Percentiles rank a stretch among this genome's conserved stretches.
Evolutionary conservation across 1,140 invertebrate species (phyloP).

Genomic region (Camponotus floridanus): DNA sequence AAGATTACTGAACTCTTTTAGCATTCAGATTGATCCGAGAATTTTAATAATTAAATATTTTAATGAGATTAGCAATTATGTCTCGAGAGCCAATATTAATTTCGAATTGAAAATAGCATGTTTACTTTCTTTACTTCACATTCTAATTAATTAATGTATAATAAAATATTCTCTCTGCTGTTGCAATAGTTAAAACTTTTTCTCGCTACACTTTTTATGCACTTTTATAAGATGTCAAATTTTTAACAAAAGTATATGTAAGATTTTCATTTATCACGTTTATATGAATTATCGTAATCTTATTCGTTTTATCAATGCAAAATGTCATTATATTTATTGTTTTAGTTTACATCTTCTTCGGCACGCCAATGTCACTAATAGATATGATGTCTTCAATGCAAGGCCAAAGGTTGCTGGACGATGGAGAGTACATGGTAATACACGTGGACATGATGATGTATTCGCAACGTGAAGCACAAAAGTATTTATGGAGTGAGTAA

Average conservation of each 20-base stretch:
- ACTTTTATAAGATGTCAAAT: too few species aligned
- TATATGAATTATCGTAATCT: not conserved
- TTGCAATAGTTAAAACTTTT: not conserved
- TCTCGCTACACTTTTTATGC: too few species aligned
- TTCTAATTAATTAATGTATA: not conserved
- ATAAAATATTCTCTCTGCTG: not conserved
- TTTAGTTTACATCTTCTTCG: constrained; percentile 97
- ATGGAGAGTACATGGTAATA: constrained; percentile 98
- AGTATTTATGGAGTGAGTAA: constrained; percentile 96
- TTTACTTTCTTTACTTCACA: too few species aligned
- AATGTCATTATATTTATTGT: constrained; percentile 9
- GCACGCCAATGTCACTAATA: constrained; percentile 92
- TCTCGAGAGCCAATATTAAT: constrained; percentile 3
- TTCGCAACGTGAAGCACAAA: constrained; percentile 90
- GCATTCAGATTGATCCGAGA: not conserved
- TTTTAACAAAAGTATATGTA: too few species aligned
- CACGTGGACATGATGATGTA: constrained; percentile 97
- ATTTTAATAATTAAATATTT: not conserved
- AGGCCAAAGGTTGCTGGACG: constrained; percentile 93
- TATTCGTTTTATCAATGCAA: not conserved
- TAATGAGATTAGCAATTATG: constrained; percentile 2
- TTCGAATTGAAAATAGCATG: not conserved
- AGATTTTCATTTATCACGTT: not conserved
- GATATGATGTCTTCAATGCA: constrained; percentile 97
- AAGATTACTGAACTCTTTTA: not conserved